Base-by-base conservation (phyloP, 1,140 invertebrate genomes). In the Lasaia peninsularis region DNA sequence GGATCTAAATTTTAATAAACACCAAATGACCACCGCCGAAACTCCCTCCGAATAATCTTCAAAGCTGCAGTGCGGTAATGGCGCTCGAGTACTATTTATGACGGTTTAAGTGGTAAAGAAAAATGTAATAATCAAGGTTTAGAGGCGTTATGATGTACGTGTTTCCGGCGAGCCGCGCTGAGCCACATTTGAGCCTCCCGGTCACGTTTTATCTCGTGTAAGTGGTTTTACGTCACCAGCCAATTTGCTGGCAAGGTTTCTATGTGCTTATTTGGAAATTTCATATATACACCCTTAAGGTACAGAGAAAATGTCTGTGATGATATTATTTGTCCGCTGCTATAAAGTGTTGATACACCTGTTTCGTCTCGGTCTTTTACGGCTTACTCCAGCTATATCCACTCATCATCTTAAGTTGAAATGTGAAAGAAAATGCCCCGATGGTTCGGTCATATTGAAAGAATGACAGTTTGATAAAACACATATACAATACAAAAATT, bases 121-220 rank as follows among this genome's bases (percentile, higher is more conserved):
- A 37, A 40, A 40, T 40, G 35, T 40, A 18, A 40, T 40, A 40
- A 18, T 40, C 35, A 40, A 16, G 35, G 35, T 40, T 40, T 16
- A 40, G 9, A 40, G 35, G 35, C 35, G 35, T 40, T 40, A 40
- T 40, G 35, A 16, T 44, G 37, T 44, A 44, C 37, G 37, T 44
- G 37, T 44, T 18, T 44, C 37, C 37, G 37, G 16, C 16, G 16
- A 44, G 16, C 16, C 14, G 37, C 16, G 5, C 8, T 28, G 24
- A 28, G 24, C 24, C 24, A 28, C 24, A 20, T 18, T 44, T 20
- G 16, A 14, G 37, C 14, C 16, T 14, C 37, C 37, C 14, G 16
- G 37, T 44, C 37, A 44, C 37, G 37, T 44, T 20, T 20, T 20
- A 44, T 44, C 37, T 44, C 37, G 37, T 44, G 12, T 44, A 44